phyloP scores from a whole-genome alignment of 2,888 invertebrate species.

The Drosophila ustulata region DNA sequence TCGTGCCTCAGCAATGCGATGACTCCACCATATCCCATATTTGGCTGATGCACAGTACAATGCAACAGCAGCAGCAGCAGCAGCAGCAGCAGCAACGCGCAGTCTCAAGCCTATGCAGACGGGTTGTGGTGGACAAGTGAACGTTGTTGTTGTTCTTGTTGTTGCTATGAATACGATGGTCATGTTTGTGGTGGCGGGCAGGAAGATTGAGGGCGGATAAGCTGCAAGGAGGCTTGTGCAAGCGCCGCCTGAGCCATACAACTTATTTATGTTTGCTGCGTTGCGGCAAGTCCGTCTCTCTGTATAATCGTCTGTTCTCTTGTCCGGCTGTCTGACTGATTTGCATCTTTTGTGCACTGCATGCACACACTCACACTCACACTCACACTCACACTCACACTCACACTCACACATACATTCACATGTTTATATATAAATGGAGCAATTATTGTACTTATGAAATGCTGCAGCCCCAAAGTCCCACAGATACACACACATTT shows the following conservation, averaged over 20 bases:
- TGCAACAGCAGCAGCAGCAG: slow-evolving; percentile 20
- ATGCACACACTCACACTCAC: slow-evolving; percentile 11
- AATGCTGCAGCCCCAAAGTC: slow-evolving; percentile 48
- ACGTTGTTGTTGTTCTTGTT: slow-evolving; percentile 21
- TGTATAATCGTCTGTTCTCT: slow-evolving; percentile 39
- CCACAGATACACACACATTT: slow-evolving; percentile 25
- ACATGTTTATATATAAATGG: slow-evolving; percentile 28
- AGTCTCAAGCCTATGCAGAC: slow-evolving; percentile 42
- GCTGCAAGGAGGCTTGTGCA: slow-evolving; percentile 40
- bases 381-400: background rate
- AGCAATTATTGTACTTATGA: slow-evolving; percentile 78
- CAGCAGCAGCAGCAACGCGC: slow-evolving; percentile 25
- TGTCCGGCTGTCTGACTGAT: slow-evolving; percentile 71
- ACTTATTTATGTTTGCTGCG: slow-evolving; percentile 72
- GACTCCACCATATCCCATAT: slow-evolving; percentile 38
- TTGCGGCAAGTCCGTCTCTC: slow-evolving; percentile 49
- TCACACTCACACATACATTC: background rate
- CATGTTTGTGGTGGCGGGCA: slow-evolving; percentile 21
- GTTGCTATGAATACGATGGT: slow-evolving; percentile 64
- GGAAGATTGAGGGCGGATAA: slow-evolving; percentile 26
- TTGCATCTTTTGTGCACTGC: slow-evolving; percentile 70
- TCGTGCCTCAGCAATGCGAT: slow-evolving; percentile 44
- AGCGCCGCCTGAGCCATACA: slow-evolving; percentile 64
- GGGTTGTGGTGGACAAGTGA: slow-evolving; percentile 16
- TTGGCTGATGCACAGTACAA: slow-evolving; percentile 52